Percentiles rank a stretch among this genome's conserved stretches.
Conservation (phyloP, 2,113 vertebrate genomes). For the Hyaena hyaena region DNA sequence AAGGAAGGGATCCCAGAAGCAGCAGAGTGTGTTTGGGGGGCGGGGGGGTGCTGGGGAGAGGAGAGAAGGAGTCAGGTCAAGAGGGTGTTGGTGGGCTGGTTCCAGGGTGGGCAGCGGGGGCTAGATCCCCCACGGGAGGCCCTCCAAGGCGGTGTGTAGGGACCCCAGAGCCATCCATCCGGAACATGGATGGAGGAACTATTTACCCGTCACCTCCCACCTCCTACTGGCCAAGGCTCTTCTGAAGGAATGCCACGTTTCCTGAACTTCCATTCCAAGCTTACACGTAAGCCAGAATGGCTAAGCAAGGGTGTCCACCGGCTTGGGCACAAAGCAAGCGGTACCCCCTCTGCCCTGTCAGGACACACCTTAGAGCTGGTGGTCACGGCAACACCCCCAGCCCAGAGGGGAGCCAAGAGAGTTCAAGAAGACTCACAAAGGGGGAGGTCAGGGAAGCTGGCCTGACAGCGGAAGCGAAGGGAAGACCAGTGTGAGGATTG, state of each 20-base stretch:
- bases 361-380: too few relatives aligned
- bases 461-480: not conserved
- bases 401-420: not conserved
- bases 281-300: not conserved
- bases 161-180: not conserved
- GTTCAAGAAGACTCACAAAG: too few relatives aligned
- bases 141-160: not conserved
- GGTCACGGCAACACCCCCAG: too few relatives aligned
- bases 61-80: too few relatives aligned
- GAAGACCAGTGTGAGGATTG: not conserved
- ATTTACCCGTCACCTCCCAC: not conserved
- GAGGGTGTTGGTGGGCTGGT: not conserved
- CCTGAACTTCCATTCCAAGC: not conserved
- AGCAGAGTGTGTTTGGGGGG: not conserved
- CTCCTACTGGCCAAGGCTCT: not conserved
- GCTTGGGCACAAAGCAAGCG: not conserved
- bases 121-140: not conserved
- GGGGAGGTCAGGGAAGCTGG: not conserved
- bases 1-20: not conserved
- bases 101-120: not conserved
- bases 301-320: not conserved
- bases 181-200: not conserved
- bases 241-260: not conserved
- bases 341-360: accelerated
- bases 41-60: not conserved